These are phyloP conservation scores for Tricholaema leucomelas DNA, from an alignment of 2,113 vertebrate genomes.

Conservation along the genomic window DNA sequence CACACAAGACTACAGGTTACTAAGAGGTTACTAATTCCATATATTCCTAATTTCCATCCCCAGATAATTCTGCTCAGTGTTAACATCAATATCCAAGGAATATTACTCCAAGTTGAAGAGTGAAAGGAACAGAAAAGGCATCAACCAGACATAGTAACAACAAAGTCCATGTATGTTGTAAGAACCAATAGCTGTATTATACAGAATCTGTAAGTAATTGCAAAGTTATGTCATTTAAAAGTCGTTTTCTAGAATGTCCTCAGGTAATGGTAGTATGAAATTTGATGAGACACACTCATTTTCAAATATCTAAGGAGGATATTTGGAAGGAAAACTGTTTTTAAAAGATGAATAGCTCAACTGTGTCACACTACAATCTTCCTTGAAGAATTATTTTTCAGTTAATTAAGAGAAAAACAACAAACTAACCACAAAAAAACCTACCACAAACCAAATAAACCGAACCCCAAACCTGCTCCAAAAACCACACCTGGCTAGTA, in stretches of 20 bases:
- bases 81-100: background rate
- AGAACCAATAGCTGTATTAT: background rate
- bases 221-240: too few species aligned
- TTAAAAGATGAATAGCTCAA: background rate
- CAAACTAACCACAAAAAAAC: too few species aligned
- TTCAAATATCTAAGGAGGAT: background rate
- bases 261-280: background rate
- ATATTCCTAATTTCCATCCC: background rate
- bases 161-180: background rate
- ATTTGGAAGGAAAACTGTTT: background rate
- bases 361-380: background rate
- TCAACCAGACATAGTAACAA: background rate
- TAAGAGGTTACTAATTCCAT: background rate
- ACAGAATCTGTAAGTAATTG: background rate
- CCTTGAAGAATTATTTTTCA: background rate
- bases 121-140: background rate
- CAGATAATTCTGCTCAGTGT: background rate
- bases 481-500: fast-evolving
- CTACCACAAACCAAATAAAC: too few species aligned
- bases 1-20: background rate
- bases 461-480: background rate
- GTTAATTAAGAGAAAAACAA: background rate
- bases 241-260: background rate
- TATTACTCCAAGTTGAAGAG: background rate
- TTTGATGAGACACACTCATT: background rate